phyloP scores from a whole-genome alignment of 2,113 vertebrate species.

The Herpailurus yagouaroundi region DNA sequence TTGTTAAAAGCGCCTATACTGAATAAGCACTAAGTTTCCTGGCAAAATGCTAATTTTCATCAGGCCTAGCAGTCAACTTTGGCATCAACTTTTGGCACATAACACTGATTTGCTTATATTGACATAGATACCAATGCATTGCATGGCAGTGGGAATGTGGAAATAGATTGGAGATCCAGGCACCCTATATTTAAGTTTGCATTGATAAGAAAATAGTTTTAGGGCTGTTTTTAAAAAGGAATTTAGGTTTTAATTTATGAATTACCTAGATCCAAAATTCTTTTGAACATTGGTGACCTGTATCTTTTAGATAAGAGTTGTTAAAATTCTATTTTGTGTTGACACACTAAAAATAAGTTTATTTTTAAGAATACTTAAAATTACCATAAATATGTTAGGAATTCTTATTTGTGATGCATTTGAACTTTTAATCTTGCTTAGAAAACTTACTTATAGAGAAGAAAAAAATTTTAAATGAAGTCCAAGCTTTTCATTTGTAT shows the following conservation, averaged over 20 bases:
- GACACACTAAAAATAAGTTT: slow-evolving; percentile 8
- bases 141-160: background rate
- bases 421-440: slow-evolving; percentile 51
- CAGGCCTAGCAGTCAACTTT: background rate
- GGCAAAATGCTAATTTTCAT: background rate
- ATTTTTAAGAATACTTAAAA: background rate
- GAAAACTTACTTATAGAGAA: slow-evolving; percentile 57
- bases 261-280: background rate
- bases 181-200: background rate
- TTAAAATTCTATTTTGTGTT: slow-evolving; percentile 48
- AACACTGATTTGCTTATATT: background rate
- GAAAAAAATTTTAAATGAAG: slow-evolving; percentile 35
- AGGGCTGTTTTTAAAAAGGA: slow-evolving; percentile 6
- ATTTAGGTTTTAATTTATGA: background rate
- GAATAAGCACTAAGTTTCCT: background rate
- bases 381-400: background rate
- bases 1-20: slow-evolving; percentile 6
- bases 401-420: slow-evolving; percentile 39
- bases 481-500: slow-evolving; percentile 67
- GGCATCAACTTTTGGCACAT: background rate
- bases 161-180: background rate
- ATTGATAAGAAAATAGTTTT: background rate
- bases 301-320: slow-evolving; percentile 34
- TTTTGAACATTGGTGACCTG: background rate
- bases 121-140: background rate